Evolutionary conservation across 2,888 invertebrate species (phyloP).

Genomic region (Pimpla rufipes): DNA sequence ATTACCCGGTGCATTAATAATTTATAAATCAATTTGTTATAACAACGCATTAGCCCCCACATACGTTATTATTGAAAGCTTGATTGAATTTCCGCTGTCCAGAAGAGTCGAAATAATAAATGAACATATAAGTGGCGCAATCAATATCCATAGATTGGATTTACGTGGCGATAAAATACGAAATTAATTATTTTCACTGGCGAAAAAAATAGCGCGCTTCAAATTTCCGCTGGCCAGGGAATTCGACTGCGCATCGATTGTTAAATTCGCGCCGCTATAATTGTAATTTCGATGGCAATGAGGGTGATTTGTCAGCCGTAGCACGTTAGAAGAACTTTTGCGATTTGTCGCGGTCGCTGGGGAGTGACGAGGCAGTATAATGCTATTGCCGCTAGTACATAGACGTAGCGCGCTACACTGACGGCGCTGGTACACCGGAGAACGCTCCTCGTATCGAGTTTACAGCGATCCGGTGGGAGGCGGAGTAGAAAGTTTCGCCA

Average conservation of each 20-base stretch:
- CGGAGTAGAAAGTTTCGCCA: slow-evolving; percentile 53
- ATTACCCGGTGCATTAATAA: no score
- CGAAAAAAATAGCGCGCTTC: neutral
- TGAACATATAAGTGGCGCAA: neutral
- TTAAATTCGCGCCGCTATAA: slow-evolving; percentile 14
- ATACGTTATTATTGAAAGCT: neutral
- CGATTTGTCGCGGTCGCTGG: slow-evolving; percentile 66
- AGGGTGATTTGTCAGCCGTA: slow-evolving; percentile 46
- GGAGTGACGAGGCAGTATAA: slow-evolving; percentile 39
- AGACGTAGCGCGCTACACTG: neutral
- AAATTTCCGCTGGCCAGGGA: neutral
- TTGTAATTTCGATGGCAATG: slow-evolving; percentile 55
- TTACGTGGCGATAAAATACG: neutral
- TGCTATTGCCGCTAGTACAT: neutral
- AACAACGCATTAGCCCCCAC: neutral
- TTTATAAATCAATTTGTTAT: no score
- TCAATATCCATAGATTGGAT: neutral
- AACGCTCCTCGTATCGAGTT: slow-evolving; percentile 51
- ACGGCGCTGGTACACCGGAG: slow-evolving; percentile 1
- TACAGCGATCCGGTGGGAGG: slow-evolving; percentile 51
- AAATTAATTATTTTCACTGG: neutral
- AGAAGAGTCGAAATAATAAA: neutral
- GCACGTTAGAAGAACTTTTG: slow-evolving; percentile 50
- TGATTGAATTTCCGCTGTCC: neutral
- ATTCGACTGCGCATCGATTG: neutral